Percentiles rank a stretch among this genome's conserved stretches.
These are phyloP conservation scores for Vanessa tameamea DNA, from an alignment of 1,140 invertebrate genomes.

Conservation along the genomic window DNA sequence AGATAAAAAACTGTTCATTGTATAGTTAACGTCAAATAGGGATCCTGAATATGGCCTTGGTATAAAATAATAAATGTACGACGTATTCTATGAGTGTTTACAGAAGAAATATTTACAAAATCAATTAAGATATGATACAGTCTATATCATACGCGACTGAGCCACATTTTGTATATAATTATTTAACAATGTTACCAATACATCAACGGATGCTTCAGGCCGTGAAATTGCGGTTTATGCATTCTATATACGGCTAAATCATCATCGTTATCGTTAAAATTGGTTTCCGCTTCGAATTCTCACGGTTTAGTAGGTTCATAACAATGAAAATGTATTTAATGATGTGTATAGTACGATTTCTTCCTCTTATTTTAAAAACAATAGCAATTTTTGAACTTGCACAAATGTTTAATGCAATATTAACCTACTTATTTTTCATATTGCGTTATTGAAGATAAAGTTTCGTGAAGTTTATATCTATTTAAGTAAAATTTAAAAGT, in stretches of 20 bases:
- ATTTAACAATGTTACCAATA: neutral
- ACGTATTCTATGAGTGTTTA: neutral
- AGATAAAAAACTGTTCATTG: neutral
- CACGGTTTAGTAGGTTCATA: neutral
- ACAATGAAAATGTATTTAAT: no score
- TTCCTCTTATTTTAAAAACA: no score
- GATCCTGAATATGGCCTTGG: constrained; percentile 13
- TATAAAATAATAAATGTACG: constrained; percentile 11
- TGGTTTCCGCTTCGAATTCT: constrained; percentile 1
- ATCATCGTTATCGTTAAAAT: neutral
- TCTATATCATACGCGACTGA: neutral
- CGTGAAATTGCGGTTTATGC: neutral
- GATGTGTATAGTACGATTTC: no score
- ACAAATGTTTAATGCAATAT: no score
- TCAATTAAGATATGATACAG: neutral
- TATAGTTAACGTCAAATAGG: neutral
- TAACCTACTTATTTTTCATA: no score
- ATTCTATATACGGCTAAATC: neutral
- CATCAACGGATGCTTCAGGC: neutral
- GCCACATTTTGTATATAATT: neutral
- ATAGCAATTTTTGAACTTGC: no score
- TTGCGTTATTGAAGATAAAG: no score
- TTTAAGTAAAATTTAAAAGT: no score
- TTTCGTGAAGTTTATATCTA: no score
- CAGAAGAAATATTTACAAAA: constrained; percentile 17